These are phyloP conservation scores for Lathronympha strigana DNA, from an alignment of 2,888 invertebrate species.

Conservation along the genomic window DNA sequence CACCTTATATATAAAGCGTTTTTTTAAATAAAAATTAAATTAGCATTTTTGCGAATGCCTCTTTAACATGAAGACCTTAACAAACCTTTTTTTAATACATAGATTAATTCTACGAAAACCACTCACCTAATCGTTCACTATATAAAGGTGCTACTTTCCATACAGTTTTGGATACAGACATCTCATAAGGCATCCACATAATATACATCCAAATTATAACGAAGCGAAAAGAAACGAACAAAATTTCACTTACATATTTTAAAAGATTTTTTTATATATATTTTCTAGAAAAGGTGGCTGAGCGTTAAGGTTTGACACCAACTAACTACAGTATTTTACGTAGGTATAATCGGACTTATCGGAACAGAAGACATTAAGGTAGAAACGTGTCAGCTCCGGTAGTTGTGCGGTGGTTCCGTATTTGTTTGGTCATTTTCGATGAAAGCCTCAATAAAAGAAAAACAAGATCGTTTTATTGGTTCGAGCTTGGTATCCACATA, in stretches of 20 bases:
- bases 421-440: not conserved
- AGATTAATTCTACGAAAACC: not conserved
- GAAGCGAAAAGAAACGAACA: no score
- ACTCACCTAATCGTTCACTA: slow-evolving; percentile 18
- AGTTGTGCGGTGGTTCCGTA: not conserved
- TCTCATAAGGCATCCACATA: not conserved
- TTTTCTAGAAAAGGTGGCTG: not conserved
- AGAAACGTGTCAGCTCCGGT: not conserved
- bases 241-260: no score
- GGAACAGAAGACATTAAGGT: slow-evolving; percentile 1
- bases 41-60: no score
- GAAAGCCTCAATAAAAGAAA: no score
- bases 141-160: slow-evolving; percentile 21
- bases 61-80: no score
- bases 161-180: not conserved
- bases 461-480: no score
- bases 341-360: not conserved
- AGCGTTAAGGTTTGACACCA: not conserved
- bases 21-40: no score
- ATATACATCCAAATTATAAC: not conserved
- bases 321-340: not conserved
- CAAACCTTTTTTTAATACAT: no score
- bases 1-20: no score
- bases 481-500: no score
- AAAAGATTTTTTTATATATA: not conserved